Percentiles rank a stretch among this genome's conserved stretches.
Evolutionary conservation across 1,140 invertebrate genomes (phyloP).

Genomic region (Paramacrobiotus metropolitanus): DNA sequence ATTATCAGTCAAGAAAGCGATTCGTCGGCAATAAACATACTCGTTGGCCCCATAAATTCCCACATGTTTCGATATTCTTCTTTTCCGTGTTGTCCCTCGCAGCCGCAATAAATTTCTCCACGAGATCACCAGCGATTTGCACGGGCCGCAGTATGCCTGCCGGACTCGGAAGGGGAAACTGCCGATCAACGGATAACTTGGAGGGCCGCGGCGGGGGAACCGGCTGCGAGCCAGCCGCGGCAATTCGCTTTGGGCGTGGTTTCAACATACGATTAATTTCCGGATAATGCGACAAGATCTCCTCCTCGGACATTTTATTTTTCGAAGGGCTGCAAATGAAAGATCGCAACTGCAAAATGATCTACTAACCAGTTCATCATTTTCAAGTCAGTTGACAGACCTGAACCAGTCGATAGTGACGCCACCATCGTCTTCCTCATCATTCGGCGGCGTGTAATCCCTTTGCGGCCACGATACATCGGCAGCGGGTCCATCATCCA

Average conservation of each 20-base stretch:
- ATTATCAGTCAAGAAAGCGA: too few relatives aligned
- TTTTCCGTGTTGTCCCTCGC: not conserved
- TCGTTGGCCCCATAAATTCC: not conserved
- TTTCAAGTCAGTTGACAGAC: too few relatives aligned
- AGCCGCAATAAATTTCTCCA: not conserved
- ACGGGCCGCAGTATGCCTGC: not conserved
- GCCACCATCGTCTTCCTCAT: too few relatives aligned
- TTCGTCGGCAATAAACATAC: too few relatives aligned
- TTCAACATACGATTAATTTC: not conserved
- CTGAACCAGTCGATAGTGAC: too few relatives aligned
- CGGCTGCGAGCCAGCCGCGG: not conserved
- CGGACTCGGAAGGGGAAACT: too few relatives aligned
- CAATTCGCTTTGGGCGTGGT: not conserved
- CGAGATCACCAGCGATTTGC: not conserved
- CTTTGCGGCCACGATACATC: too few relatives aligned
- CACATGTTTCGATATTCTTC: conserved; percentile 4
- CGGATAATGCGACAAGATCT: not conserved
- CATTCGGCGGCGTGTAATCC: too few relatives aligned
- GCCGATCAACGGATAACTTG: too few relatives aligned
- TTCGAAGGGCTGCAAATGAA: not conserved
- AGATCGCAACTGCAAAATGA: too few relatives aligned
- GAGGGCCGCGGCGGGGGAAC: not conserved
- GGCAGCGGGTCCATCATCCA: too few relatives aligned
- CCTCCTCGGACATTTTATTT: not conserved
- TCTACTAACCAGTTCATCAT: too few relatives aligned